Evolutionary conservation across 2,797 vertebrate species (phyloP), one percentile per base, ranked within the genome.

Genomic region (Sus cebifrons): DNA sequence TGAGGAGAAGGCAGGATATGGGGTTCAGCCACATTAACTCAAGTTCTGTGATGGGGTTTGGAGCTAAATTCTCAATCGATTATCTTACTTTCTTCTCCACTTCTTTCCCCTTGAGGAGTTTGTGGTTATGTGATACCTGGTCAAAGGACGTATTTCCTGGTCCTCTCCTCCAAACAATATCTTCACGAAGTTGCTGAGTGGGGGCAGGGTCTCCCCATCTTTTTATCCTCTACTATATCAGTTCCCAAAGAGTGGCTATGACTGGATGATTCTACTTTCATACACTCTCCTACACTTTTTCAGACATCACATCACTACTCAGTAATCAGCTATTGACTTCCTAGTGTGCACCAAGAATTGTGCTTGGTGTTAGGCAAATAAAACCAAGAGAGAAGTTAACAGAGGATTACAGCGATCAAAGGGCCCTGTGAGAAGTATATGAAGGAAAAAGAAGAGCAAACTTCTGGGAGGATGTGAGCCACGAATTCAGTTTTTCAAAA

Each of bases 401-500:
- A 60, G 54, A 20, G 60, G 70, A 25, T 32, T 27, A n/a, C n/a
- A 90, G 5, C 54, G 18, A 49, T 1, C 18, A 65, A 44, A 79
- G 88, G 73, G 49, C 40, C 67, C 17, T 9, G n/a, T 20, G 29
- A 44, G 54, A 83, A 49, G 27, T 27, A 14, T 4, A 17, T 13
- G 21, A 10, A 67, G 36, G 52, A 68, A 79, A 87, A 29, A 52
- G 18, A 18, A 52, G 23, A 79, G 12, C 29, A n/a, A 1, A 1
- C 25, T 32, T 85, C 44, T 94, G 27, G 85, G 60, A 84, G 5
- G 20, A 87, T 60, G 23, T 44, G 52, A 79, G 74, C 27, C 29
- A 16, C 3, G 13, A 85, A 16, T 18, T 2, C 44, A 89, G 58
- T 90, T 56, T 95, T 95, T 87, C 86, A 81, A 60, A 77, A 83